Base-by-base conservation (phyloP, 2,797 vertebrate species). In the Discoglossus pictus region DNA sequence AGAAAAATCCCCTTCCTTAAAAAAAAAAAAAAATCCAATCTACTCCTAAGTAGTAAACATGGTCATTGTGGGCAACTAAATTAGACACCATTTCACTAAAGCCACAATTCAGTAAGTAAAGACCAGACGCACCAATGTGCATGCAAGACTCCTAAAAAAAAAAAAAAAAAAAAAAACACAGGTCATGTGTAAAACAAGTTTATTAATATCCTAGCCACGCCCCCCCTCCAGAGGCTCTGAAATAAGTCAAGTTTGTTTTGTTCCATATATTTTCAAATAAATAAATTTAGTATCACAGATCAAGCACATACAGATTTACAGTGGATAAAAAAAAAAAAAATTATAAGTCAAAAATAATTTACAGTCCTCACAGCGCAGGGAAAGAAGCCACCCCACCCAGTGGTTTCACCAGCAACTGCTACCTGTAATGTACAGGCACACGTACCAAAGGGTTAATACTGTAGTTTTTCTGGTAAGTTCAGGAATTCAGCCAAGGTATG, bases 301-400 rank as follows among this genome's bases (percentile, higher is more conserved):
- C 68, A 71, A 71, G 68, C 68, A 71, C 60, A 70, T 63, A 70
- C 68, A 65, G 61, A 43, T 48, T 70, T 80, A 84, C 79, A 68
- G 71, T 68, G 79, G 66, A 82, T 79, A 72, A 75, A 68, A 72
- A 86, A 82, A 76, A 76, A 74, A 79, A 59, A 46, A 10, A 64
- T n/a, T n/a, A n/a, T n/a, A 69, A 69, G 76, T 75, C 79, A 72
- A 75, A 80, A 80, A 73, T 79, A 81, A 79, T 40, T 56, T 64
- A 71, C 36, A 71, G 44, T 71, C 53, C 39, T 71, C 54, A 64
- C 60, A 71, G 53, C 68, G n/a, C 46, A 69, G 50, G 67, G 60
- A 70, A 55, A 46, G 55, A 59, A 51, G 56, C 52, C 18, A 62
- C 68, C 55, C 47, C 46, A 47, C 24, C 46, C 18, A 44, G 27